Evolutionary conservation across 2,797 vertebrate species (phyloP).

Genomic region (Moxostoma hubbsi): DNA sequence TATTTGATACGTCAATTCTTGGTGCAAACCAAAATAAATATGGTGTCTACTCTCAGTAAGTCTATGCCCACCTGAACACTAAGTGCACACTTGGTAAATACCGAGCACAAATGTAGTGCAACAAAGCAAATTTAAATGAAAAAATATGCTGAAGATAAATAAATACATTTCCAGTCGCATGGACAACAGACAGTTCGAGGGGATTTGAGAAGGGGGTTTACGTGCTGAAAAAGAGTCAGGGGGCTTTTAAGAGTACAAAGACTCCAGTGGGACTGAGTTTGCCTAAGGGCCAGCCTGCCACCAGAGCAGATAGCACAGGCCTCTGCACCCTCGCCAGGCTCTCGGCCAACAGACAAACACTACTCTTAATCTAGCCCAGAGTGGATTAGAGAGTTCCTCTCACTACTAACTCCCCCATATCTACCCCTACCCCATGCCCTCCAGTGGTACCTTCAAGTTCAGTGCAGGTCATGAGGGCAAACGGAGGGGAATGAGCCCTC

Average conservation of each 20-base stretch:
- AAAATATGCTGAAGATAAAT: constrained; percentile 34
- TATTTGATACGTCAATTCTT: no score
- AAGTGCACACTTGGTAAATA: neutral
- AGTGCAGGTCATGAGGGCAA: constrained; percentile 79
- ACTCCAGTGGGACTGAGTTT: constrained; percentile 76
- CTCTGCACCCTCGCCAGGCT: constrained; percentile 69
- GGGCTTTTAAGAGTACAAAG: constrained; percentile 83
- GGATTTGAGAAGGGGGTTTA: constrained; percentile 40
- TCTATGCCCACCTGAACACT: no score
- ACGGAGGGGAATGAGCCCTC: constrained; percentile 71
- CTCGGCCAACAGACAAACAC: constrained; percentile 58
- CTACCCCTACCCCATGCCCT: constrained; percentile 79
- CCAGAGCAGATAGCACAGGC: constrained; percentile 78
- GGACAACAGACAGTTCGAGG: constrained; percentile 37
- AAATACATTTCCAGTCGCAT: constrained; percentile 52
- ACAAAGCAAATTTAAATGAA: neutral
- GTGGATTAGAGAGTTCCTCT: constrained; percentile 79
- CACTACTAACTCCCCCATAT: constrained; percentile 66
- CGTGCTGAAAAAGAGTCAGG: constrained; percentile 66
- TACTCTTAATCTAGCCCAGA: constrained; percentile 83
- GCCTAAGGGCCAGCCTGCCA: constrained; percentile 82
- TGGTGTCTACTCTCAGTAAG: no score
- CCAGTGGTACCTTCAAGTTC: constrained; percentile 84
- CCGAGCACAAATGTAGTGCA: neutral
- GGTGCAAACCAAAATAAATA: no score